Evolutionary conservation across 1,140 invertebrate species (phyloP).

Genomic region (Hypsibius dujardini): DNA sequence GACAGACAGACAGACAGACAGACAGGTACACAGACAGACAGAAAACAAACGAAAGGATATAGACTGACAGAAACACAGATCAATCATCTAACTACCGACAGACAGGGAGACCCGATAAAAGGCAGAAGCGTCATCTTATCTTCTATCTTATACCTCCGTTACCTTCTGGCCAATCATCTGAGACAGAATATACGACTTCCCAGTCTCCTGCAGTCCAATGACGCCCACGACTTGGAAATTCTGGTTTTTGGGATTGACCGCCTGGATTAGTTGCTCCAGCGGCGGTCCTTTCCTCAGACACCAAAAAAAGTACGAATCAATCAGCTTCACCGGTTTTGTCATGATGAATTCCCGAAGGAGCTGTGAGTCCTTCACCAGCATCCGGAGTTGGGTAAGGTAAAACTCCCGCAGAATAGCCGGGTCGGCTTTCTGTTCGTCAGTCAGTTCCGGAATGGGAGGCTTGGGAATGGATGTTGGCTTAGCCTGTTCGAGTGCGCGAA

Average conservation of each 20-base stretch:
- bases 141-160: no score
- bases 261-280: constrained; percentile 3
- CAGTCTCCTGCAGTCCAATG: constrained; percentile 1
- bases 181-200: neutral
- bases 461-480: neutral
- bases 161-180: neutral
- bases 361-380: neutral
- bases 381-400: neutral
- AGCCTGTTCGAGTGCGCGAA: constrained; percentile 1
- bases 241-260: neutral
- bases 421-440: constrained; percentile 5
- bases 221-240: neutral
- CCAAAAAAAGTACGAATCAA: constrained; percentile 16
- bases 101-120: no score
- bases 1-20: no score
- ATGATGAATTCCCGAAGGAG: neutral
- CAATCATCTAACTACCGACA: neutral
- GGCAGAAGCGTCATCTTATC: no score
- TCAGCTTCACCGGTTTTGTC: constrained; percentile 1
- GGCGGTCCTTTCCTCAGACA: neutral
- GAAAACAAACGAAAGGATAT: neutral
- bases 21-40: neutral
- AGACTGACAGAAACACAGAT: neutral
- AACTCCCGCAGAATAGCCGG: constrained; percentile 6
- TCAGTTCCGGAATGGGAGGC: constrained; percentile 11